Evolutionary conservation across 2,113 vertebrate species (phyloP).

Genomic region (Lampris incognitus): DNA sequence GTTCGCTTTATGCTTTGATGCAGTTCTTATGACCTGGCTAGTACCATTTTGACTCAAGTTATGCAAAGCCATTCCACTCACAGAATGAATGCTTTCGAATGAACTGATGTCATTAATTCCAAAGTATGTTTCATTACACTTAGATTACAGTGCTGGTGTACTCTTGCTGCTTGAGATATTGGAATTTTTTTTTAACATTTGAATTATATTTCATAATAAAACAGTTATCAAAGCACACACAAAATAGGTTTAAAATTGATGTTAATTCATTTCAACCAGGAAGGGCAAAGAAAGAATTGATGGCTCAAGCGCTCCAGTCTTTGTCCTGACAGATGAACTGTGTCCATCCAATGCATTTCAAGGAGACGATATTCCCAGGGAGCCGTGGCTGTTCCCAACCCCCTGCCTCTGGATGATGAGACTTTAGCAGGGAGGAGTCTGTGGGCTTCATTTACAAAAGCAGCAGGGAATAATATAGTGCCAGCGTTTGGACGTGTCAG

Average conservation of each 20-base stretch:
- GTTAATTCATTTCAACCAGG: conserved; percentile 8
- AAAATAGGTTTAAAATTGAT: conserved; percentile 4
- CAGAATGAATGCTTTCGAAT: no score
- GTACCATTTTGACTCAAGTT: no score
- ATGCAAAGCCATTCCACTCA: no score
- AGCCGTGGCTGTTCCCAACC: conserved; percentile 41
- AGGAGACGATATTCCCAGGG: conserved; percentile 64
- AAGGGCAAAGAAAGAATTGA: conserved; percentile 17
- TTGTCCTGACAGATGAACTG: conserved; percentile 65
- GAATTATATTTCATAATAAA: conserved; percentile 40
- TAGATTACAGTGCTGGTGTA: no score
- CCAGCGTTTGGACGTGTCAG: conserved; percentile 71
- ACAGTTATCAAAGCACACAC: conserved; percentile 10
- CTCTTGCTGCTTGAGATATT: no score
- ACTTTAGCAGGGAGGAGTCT: conserved; percentile 60
- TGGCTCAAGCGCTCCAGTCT: background rate
- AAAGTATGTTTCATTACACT: no score
- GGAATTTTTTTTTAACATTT: no score
- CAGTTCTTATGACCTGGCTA: no score
- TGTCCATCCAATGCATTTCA: conserved; percentile 32
- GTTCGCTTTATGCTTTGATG: no score
- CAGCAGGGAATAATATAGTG: conserved; percentile 75
- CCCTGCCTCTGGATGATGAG: conserved; percentile 53
- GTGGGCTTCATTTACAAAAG: conserved; percentile 73
- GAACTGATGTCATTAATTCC: no score